Evolutionary conservation across 53 echinoderm and acorn worm species (phyloP), one percentile per base, ranked within the genome.

Genomic region (Patiria pectinifera): DNA sequence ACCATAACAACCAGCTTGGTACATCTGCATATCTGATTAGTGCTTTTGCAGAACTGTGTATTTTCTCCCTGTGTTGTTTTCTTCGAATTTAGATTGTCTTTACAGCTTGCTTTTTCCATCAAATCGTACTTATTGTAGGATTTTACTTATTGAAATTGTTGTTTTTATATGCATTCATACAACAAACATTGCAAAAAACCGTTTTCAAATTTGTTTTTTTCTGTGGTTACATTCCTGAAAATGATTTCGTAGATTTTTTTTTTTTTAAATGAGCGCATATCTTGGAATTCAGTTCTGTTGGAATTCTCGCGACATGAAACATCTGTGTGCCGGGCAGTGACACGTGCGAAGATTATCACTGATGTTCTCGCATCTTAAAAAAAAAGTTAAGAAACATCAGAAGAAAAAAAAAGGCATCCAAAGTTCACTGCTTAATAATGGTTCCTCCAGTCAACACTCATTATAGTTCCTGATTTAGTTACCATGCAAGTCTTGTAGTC

Each of bases 1-100:
- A 13, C 48, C 47, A 45, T 79, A 79, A 45, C 46, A 79, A 79
- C 79, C 45, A 79, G 48, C 79, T 79, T 45, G 47, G 47, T 79
- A 79, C 79, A 79, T 79, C 79, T 46, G 79, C 47, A 15, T 18
- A 16, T 45, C 6, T 45, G 79, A 46, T 46, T 25, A 79, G 11
- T 25, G 77, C 44, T 48, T 47, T 79, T 79, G 14, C 46, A 8
- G 48, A 46, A 18, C 21, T 76, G 18, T 76, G 4, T 69, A 4
- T 15, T 76, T 43, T 26, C 22, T 35, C 1, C 35, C 35, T 35
- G 35, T 35, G 35, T 35, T 35, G 35, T 35, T 35, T 35, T 35
- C 35, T 35, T 35, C 35, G 35, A 35, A 35, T 35, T 35, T 0
- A 35, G 35, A 35, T 35, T 35, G 35, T 35, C 35, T 35, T 35